Percentiles rank a stretch among this genome's conserved stretches.
These are phyloP conservation scores for Ophion costatus DNA, from an alignment of 2,888 invertebrate species.

Conservation along the genomic window DNA sequence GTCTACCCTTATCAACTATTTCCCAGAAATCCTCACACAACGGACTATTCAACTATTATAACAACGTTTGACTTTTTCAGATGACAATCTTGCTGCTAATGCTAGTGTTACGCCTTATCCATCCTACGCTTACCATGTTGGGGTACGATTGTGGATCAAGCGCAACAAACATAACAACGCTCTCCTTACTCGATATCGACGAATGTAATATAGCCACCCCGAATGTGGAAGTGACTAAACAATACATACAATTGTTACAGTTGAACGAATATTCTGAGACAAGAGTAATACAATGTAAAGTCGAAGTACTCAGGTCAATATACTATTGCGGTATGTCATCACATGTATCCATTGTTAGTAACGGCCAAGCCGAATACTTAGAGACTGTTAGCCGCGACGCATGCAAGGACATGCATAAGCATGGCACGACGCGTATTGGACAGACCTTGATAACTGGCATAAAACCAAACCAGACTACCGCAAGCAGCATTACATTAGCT, in stretches of 20 bases:
- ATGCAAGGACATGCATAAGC: not conserved
- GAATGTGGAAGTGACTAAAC: too few relatives aligned
- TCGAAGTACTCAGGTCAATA: not conserved
- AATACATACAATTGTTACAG: too few relatives aligned
- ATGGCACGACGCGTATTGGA: not conserved
- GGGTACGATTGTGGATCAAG: not conserved
- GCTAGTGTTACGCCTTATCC: not conserved
- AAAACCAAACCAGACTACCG: not conserved
- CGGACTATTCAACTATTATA: not conserved
- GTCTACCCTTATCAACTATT: not conserved
- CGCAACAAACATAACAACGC: not conserved
- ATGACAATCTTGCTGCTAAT: not conserved
- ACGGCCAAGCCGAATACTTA: too few relatives aligned
- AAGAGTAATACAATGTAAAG: not conserved
- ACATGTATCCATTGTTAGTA: not conserved
- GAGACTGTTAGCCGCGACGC: not conserved
- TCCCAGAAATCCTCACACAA: not conserved
- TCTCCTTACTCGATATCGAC: not conserved
- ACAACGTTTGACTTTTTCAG: not conserved
- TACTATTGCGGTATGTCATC: not conserved
- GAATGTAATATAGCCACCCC: too few relatives aligned
- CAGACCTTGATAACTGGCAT: not conserved
- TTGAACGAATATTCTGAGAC: not conserved
- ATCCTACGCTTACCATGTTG: not conserved
- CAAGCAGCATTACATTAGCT: not conserved